Conservation (phyloP, 2,113 vertebrate species). For the Trachemys scripta region DNA sequence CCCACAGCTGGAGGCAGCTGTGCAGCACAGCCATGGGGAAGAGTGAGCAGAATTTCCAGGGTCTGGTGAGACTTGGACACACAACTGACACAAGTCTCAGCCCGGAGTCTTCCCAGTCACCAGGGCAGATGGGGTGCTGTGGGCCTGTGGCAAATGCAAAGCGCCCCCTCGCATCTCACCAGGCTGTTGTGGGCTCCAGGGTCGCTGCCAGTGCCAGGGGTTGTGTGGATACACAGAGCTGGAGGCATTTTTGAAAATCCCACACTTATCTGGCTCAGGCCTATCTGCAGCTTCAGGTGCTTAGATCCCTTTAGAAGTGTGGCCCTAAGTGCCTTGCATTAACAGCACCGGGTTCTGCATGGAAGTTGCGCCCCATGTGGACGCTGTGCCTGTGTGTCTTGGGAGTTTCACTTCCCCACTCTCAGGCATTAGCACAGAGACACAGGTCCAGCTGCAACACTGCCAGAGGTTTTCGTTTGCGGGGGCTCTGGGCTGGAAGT, state of each 20-base stretch:
- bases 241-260: not conserved
- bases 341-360: too few species aligned
- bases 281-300: too few species aligned
- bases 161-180: not conserved
- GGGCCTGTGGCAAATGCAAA: not conserved
- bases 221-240: not conserved
- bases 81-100: not conserved
- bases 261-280: not conserved
- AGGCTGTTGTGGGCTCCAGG: not conserved
- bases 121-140: not conserved
- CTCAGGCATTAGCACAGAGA: not conserved
- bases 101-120: not conserved
- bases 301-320: not conserved
- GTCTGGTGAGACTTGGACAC: not conserved
- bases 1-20: too few species aligned
- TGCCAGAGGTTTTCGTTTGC: not conserved
- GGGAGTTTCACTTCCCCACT: too few species aligned
- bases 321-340: not conserved
- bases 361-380: too few species aligned
- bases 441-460: too few species aligned
- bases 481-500: not conserved
- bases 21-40: too few species aligned
- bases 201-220: not conserved
- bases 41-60: not conserved
- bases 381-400: too few species aligned